These are phyloP conservation scores for Perca fluviatilis DNA, from an alignment of 2,113 vertebrate species.

Conservation along the genomic window DNA sequence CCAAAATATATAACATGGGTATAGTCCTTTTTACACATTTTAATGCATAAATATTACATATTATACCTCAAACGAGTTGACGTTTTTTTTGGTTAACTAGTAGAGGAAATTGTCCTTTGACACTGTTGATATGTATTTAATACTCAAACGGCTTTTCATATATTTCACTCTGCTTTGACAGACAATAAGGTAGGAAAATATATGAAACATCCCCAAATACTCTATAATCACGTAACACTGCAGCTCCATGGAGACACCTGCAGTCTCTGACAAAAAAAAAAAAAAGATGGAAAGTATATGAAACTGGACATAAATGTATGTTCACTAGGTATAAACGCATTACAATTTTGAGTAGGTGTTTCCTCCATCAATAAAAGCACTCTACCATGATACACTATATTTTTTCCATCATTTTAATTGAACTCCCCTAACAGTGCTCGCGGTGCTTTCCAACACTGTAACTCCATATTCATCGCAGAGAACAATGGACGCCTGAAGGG, in stretches of 20 bases:
- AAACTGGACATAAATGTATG: neutral
- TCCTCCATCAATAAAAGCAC: neutral
- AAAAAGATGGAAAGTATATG: neutral
- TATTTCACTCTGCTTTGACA: neutral
- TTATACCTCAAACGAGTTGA: too few relatives aligned
- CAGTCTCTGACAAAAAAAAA: neutral
- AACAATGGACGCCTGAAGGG: slow-evolving; percentile 53
- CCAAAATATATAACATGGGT: too few relatives aligned
- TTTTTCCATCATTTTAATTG: slow-evolving; percentile 45
- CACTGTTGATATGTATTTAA: too few relatives aligned
- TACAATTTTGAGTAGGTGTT: neutral
- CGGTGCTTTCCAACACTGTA: neutral
- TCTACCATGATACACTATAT: neutral
- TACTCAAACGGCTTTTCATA: too few relatives aligned
- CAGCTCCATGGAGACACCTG: neutral
- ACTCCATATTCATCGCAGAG: slow-evolving; percentile 57
- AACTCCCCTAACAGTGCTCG: slow-evolving; percentile 13
- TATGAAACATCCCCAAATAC: neutral
- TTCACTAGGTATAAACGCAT: neutral
- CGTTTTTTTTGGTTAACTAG: too few relatives aligned
- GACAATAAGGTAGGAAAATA: neutral
- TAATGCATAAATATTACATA: too few relatives aligned
- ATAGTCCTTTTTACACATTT: too few relatives aligned
- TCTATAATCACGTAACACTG: neutral
- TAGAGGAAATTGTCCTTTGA: too few relatives aligned